These are phyloP conservation scores for Alethe castanea DNA, from an alignment of 2,113 vertebrate species.

Conservation along the genomic window DNA sequence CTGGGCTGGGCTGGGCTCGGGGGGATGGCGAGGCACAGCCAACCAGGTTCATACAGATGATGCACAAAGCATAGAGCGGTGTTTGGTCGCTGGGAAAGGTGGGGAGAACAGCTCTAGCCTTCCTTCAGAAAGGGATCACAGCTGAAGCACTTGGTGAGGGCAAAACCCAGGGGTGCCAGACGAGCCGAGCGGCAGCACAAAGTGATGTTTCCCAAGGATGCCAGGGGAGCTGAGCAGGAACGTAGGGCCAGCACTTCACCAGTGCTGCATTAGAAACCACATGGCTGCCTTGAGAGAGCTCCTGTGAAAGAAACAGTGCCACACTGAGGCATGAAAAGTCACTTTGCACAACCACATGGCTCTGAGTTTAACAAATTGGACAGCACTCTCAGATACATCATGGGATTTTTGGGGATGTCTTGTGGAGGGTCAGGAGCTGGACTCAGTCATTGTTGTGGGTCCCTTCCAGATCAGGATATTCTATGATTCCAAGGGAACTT, in stretches of 20 bases:
- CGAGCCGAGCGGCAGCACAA: neutral
- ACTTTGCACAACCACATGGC: neutral
- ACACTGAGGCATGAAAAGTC: fast-evolving
- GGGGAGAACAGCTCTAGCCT: neutral
- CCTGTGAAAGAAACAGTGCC: neutral
- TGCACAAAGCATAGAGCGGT: neutral
- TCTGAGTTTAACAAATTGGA: neutral
- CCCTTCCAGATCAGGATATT: neutral
- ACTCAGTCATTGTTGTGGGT: no score
- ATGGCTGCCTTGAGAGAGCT: neutral
- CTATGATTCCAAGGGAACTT: neutral
- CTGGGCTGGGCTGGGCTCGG: neutral
- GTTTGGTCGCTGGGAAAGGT: fast-evolving
- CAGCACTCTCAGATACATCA: neutral
- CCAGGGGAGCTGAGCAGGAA: neutral
- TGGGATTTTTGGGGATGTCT: neutral
- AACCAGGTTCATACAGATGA: neutral
- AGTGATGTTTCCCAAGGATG: neutral
- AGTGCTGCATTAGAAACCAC: fast-evolving
- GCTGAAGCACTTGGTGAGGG: neutral
- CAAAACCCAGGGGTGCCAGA: neutral
- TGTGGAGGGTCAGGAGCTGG: neutral
- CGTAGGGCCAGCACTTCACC: fast-evolving
- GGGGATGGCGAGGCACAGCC: neutral
- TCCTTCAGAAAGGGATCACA: neutral